phyloP scores from a whole-genome alignment of 2,113 vertebrate species.

The Lamprotornis superbus region DNA sequence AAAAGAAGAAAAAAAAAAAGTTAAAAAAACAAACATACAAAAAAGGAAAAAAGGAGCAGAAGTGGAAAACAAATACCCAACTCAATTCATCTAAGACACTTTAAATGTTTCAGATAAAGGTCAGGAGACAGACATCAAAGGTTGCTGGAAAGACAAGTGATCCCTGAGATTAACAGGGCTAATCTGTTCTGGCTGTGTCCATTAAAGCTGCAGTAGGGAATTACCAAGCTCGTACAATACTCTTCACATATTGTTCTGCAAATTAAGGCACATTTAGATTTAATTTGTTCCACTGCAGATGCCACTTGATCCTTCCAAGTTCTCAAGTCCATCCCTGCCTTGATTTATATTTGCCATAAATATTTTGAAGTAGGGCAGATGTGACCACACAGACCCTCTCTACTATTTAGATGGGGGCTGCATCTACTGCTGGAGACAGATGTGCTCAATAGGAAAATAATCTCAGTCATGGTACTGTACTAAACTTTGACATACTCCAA shows the following conservation, averaged over 20 bases:
- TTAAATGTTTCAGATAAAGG: neutral
- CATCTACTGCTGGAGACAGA: constrained; percentile 2
- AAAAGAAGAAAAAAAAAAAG: neutral
- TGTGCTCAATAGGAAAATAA: neutral
- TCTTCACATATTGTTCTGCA: neutral
- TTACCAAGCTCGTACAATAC: neutral
- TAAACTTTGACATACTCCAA: constrained; percentile 11
- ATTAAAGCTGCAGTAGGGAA: neutral
- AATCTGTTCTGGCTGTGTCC: neutral
- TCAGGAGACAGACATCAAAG: neutral
- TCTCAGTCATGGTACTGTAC: neutral
- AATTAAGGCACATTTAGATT: neutral
- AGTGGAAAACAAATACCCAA: neutral
- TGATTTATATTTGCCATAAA: constrained; percentile 27
- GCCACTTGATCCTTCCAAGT: neutral
- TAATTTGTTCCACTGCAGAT: neutral
- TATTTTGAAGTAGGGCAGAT: constrained; percentile 33
- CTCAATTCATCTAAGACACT: neutral
- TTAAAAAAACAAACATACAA: neutral
- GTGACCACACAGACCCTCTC: neutral
- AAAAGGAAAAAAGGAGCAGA: neutral
- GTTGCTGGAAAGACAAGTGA: neutral
- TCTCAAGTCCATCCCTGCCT: neutral
- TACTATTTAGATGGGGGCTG: neutral
- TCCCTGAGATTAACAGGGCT: neutral